A percentile compares a stretch with the other conserved stretches of the same genome.
Conservation (phyloP, 2,888 invertebrate genomes). For the Standfussiana lucernea region DNA sequence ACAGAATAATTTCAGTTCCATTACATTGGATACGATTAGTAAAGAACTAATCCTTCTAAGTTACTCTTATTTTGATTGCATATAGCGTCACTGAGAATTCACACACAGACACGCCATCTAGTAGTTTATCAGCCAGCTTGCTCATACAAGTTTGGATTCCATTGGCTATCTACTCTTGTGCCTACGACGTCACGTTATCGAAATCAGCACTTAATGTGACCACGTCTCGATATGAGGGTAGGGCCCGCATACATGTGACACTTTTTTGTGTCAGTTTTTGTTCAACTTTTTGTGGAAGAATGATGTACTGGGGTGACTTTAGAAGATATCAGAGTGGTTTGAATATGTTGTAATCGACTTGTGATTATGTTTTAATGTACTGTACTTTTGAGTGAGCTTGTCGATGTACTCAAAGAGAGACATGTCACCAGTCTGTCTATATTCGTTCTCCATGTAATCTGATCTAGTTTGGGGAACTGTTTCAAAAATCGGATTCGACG, state of each 20-base stretch:
- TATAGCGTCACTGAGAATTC: not conserved
- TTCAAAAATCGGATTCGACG: not conserved
- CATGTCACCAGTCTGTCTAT: not conserved
- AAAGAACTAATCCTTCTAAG: not conserved
- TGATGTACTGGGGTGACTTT: slow-evolving; percentile 22
- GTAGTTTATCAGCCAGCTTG: not conserved
- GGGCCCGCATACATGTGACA: slow-evolving; percentile 65
- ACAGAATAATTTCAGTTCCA: not conserved
- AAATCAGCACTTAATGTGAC: slow-evolving; percentile 40
- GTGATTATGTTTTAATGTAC: not conserved
- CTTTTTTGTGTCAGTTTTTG: slow-evolving; percentile 48
- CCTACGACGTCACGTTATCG: slow-evolving; percentile 30
- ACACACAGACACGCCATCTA: not conserved
- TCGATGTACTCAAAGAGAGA: not conserved
- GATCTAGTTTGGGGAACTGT: not conserved
- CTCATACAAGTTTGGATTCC: not conserved
- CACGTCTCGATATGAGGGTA: slow-evolving; percentile 57
- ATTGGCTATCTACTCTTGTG: slow-evolving; percentile 16
- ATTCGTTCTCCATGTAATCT: not conserved
- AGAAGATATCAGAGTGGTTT: slow-evolving; percentile 12
- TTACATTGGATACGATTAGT: too few species aligned
- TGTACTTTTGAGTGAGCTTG: not conserved
- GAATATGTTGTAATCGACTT: slow-evolving; percentile 4
- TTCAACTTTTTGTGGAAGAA: slow-evolving; percentile 42
- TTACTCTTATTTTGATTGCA: not conserved